Base-by-base conservation (phyloP, 2,888 invertebrate genomes). In the Lasioglossum zephyrum region DNA sequence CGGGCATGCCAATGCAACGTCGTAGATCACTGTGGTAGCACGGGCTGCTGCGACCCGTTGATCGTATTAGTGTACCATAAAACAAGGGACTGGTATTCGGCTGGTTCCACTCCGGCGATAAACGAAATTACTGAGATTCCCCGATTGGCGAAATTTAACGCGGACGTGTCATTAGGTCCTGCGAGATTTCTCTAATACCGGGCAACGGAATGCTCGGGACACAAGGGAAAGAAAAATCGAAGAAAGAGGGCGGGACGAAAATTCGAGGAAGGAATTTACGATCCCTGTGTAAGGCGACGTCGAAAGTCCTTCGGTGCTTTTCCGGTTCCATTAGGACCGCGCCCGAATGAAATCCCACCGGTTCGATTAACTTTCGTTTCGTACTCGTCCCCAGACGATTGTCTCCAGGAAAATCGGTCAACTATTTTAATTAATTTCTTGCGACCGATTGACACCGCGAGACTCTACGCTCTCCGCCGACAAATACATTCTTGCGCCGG, bases 41-140 rank as follows among this genome's bases (percentile, higher is more conserved):
- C 22, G 8, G 18, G 2, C 66, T 18, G 72, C 57, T 60, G 74
- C 74, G 70, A 26, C 49, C 66, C 73, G 81, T 78, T 73, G 49
- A 41, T 74, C 75, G 60, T 47, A 75, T 66, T 63, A 66, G 76
- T 60, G 63, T 36, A 53, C 77, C 73, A 84, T 81, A 83, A 87
- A 84, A 81, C 77, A 73, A 76, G 70, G 82, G 87, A n/a, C 13
- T 39, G 66, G 90, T 89, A 93, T 93, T 90, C 86, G 84, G 81
- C 79, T 91, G 66, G 66, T 69, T 69, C 66, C 66, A 87, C 90
- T 90, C 76, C 82, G 87, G 87, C 86, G 88, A 90, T 92, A 93
- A 93, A 93, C 90, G 90, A 92, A 92, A 93, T 93, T 91, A 91
- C 89, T 88, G 81, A 87, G 90, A 92, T 93, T 93, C 91, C 22